These are phyloP conservation scores for Pangasius djambal DNA, from an alignment of 2,797 vertebrate species.

Conservation along the genomic window DNA sequence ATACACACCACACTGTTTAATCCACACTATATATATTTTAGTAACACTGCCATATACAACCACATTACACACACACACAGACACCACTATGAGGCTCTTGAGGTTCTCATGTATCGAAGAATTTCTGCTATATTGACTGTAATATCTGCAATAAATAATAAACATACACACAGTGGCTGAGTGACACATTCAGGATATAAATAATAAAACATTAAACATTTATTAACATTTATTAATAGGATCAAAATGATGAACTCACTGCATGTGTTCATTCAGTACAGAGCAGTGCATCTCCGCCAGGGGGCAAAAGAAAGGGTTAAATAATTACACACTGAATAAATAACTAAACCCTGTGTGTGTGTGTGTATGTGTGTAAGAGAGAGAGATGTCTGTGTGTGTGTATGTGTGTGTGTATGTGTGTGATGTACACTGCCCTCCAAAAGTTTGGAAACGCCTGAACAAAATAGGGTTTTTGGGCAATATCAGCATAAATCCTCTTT, in stretches of 20 bases:
- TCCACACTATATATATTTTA: background rate
- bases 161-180: no score
- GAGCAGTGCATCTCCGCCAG: background rate
- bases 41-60: background rate
- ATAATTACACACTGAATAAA: background rate
- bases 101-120: background rate
- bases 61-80: background rate
- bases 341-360: background rate
- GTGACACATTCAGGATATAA: no score
- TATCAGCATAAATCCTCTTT: no score
- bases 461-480: no score
- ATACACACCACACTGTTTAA: slow-evolving; percentile 1
- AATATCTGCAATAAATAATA: no score
- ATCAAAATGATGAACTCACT: background rate
- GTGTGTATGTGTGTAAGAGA: background rate
- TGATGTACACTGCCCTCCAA: no score
- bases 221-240: background rate
- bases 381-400: no score
- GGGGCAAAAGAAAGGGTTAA: background rate
- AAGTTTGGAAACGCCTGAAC: no score
- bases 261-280: background rate
- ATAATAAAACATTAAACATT: no score
- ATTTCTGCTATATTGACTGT: background rate
- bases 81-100: background rate
- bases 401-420: no score